phyloP scores from a whole-genome alignment of 2,113 vertebrate species.

The Burhinus bistriatus region DNA sequence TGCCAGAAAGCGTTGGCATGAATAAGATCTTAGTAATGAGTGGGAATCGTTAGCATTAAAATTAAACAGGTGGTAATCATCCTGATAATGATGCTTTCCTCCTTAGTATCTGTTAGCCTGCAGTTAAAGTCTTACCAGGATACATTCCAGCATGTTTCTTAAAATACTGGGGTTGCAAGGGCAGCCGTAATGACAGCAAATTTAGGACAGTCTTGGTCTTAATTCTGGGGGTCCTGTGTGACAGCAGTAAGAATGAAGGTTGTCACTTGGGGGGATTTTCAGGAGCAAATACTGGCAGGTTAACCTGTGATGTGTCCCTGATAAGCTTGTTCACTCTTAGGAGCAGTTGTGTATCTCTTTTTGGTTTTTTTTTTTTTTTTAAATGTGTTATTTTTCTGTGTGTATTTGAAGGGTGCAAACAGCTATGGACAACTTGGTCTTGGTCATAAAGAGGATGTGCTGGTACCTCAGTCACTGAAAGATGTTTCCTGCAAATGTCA shows the following conservation, averaged over 20 bases:
- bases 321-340: not conserved
- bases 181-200: not conserved
- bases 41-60: not conserved
- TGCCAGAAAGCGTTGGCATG: not conserved
- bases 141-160: not conserved
- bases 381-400: not conserved
- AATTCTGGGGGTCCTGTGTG: not conserved
- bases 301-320: not conserved
- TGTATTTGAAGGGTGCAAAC: conserved; percentile 85
- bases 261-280: not conserved
- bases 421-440: conserved; percentile 92
- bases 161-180: not conserved
- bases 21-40: not conserved
- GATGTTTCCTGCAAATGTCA: conserved; percentile 55
- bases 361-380: not conserved
- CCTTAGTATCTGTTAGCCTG: not conserved
- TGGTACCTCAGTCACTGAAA: conserved; percentile 70
- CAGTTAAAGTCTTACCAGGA: not conserved
- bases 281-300: not conserved
- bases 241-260: not conserved
- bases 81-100: not conserved
- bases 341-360: not conserved
- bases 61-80: not conserved
- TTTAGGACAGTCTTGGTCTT: not conserved
- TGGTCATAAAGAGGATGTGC: conserved; percentile 82